A percentile compares a stretch with the other conserved stretches of the same genome.
phyloP scores from a whole-genome alignment of 2,888 invertebrate genomes.

The Pheosia gnoma region DNA sequence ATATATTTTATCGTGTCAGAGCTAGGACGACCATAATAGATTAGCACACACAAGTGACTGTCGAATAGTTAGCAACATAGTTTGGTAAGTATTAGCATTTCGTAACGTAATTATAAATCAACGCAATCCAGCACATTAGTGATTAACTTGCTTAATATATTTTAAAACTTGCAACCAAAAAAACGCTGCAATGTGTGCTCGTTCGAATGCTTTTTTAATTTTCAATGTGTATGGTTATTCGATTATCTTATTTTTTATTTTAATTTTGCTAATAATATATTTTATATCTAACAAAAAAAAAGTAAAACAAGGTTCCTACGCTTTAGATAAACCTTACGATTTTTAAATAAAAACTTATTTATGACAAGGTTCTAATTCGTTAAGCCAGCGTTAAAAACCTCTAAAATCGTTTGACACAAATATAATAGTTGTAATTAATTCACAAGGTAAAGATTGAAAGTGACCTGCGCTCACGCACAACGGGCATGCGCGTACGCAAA shows the following conservation, averaged over 20 bases:
- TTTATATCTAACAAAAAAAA: background rate
- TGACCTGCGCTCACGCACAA: slow-evolving; percentile 18
- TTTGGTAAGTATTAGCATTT: slow-evolving; percentile 43
- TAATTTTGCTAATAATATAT: background rate
- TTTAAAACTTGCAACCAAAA: background rate
- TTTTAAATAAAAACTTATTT: background rate
- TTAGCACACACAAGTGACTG: slow-evolving; percentile 1
- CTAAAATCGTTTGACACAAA: slow-evolving; percentile 8
- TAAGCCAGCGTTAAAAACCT: background rate
- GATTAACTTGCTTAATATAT: slow-evolving; percentile 43
- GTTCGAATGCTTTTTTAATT: background rate
- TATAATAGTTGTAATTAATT: slow-evolving; percentile 13
- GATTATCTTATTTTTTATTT: background rate
- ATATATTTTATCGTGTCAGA: background rate
- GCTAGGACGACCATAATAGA: background rate
- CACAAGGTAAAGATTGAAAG: slow-evolving; percentile 40
- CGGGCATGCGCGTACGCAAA: slow-evolving; percentile 24
- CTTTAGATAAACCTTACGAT: background rate
- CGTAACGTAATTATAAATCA: slow-evolving; percentile 64
- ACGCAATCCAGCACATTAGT: slow-evolving; percentile 55
- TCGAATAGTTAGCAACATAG: slow-evolving; percentile 1
- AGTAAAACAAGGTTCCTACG: slow-evolving; percentile 1
- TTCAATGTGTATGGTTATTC: background rate
- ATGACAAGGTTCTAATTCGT: slow-evolving; percentile 7
- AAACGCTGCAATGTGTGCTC: background rate